A percentile compares a stretch with the other conserved stretches of the same genome.
These are phyloP conservation scores for Siniperca undulata DNA, from an alignment of 2,797 vertebrate species.

Conservation along the genomic window DNA sequence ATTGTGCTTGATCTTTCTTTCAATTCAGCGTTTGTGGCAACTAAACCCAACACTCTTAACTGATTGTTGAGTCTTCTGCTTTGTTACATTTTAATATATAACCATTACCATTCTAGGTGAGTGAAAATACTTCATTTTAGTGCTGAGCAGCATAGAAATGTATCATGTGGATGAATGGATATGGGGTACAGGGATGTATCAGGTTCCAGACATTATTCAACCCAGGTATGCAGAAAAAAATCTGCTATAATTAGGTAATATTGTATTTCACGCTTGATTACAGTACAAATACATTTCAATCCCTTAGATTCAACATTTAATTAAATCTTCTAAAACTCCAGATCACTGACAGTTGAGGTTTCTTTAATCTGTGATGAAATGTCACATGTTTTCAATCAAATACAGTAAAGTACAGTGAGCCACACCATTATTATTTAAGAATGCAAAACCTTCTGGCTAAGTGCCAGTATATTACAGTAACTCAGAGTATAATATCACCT, in stretches of 20 bases:
- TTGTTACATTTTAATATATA: conserved; percentile 45
- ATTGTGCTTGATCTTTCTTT: conserved; percentile 54
- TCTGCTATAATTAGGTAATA: conserved; percentile 52
- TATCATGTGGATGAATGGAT: conserved; percentile 37
- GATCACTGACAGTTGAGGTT: conserved; percentile 49
- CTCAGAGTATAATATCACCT: conserved; percentile 19
- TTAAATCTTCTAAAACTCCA: conserved; percentile 49
- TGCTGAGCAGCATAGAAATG: conserved; percentile 16
- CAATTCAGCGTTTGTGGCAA: conserved; percentile 12
- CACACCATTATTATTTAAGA: conserved; percentile 16
- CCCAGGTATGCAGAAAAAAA: conserved; percentile 52
- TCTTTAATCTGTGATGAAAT: conserved; percentile 53
- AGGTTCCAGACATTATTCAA: conserved; percentile 63
- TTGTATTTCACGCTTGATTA: conserved; percentile 68
- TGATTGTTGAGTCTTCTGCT: conserved; percentile 39
- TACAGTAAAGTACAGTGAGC: conserved; percentile 38
- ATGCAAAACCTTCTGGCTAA: conserved; percentile 36
- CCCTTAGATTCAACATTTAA: conserved; percentile 56
- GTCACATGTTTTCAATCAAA: conserved; percentile 49
- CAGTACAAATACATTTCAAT: conserved; percentile 60
- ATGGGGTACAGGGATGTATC: conserved; percentile 39
- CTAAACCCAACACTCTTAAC: neutral
- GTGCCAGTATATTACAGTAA: conserved; percentile 40
- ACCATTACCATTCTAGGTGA: conserved; percentile 20
- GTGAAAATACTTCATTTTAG: conserved; percentile 18